phyloP scores from a whole-genome alignment of 2,113 vertebrate species.

The Oncorhynchus nerka region DNA sequence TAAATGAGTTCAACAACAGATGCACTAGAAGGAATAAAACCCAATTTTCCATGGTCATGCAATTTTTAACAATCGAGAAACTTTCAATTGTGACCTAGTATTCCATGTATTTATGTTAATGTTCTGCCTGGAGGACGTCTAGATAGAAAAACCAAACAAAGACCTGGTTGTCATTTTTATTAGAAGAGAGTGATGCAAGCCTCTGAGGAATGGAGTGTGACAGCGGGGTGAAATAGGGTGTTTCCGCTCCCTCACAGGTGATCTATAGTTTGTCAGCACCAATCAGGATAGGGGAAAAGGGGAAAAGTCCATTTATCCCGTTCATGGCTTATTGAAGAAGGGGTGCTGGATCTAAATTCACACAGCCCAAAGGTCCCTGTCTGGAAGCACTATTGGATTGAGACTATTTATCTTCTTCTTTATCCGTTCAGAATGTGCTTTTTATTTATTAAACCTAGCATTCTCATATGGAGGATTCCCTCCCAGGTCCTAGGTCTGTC shows the following conservation, averaged over 20 bases:
- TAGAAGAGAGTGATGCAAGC: slow-evolving; percentile 47
- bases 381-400: slow-evolving; percentile 61
- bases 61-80: not conserved
- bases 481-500: not conserved
- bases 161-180: slow-evolving; percentile 42
- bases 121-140: too few species aligned
- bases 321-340: slow-evolving; percentile 72
- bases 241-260: slow-evolving; percentile 59
- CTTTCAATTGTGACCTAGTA: too few species aligned
- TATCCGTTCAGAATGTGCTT: slow-evolving; percentile 58
- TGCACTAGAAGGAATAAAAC: slow-evolving; percentile 19
- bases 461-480: slow-evolving; percentile 54
- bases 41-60: not conserved
- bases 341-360: slow-evolving; percentile 60
- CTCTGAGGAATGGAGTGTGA: slow-evolving; percentile 57
- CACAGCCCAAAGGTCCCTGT: slow-evolving; percentile 54
- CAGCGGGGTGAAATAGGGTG: slow-evolving; percentile 60
- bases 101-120: too few species aligned
- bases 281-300: slow-evolving; percentile 61
- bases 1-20: not conserved
- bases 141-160: not conserved
- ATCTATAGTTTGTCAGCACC: slow-evolving; percentile 70
- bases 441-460: slow-evolving; percentile 66
- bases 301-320: slow-evolving; percentile 69
- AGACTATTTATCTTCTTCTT: slow-evolving; percentile 71